Evolutionary conservation across 92 coral and sea anemone genomes (phyloP).

Genomic region (Epizoanthus rinbou): DNA sequence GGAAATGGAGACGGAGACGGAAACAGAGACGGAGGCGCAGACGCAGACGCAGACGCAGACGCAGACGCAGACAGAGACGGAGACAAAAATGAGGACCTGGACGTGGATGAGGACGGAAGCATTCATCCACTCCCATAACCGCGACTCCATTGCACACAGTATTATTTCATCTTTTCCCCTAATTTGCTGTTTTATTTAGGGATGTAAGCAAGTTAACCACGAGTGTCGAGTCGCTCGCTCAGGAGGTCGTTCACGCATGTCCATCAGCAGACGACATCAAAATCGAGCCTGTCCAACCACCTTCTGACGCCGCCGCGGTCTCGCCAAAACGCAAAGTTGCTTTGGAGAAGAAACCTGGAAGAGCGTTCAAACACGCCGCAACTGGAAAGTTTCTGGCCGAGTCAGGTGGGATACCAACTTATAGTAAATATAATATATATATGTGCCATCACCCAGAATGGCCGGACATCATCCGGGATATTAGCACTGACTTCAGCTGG

Average conservation of each 20-base stretch:
- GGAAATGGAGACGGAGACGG: too few relatives aligned
- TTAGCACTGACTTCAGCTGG: too few relatives aligned
- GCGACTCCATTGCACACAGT: neutral
- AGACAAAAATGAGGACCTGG: too few relatives aligned
- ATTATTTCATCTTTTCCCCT: neutral
- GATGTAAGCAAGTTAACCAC: constrained; percentile 54
- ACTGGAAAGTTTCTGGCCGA: constrained; percentile 82
- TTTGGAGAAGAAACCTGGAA: constrained; percentile 77
- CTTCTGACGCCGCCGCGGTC: constrained; percentile 19
- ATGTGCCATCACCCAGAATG: too few relatives aligned
- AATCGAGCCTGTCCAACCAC: constrained; percentile 39
- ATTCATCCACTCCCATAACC: too few relatives aligned
- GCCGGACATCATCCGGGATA: too few relatives aligned
- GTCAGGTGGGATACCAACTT: constrained; percentile 54
- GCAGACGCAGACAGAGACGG: too few relatives aligned
- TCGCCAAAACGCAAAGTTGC: constrained; percentile 28
- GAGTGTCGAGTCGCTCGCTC: constrained; percentile 71
- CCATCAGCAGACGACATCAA: constrained; percentile 59
- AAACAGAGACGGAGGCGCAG: too few relatives aligned
- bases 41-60: too few relatives aligned
- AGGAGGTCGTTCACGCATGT: constrained; percentile 70
- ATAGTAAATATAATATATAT: neutral
- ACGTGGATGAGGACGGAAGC: too few relatives aligned
- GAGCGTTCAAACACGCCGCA: constrained; percentile 75
- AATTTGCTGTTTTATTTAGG: constrained; percentile 24